phyloP scores from a whole-genome alignment of 2,888 invertebrate species.

The Cerceris ruficornis region DNA sequence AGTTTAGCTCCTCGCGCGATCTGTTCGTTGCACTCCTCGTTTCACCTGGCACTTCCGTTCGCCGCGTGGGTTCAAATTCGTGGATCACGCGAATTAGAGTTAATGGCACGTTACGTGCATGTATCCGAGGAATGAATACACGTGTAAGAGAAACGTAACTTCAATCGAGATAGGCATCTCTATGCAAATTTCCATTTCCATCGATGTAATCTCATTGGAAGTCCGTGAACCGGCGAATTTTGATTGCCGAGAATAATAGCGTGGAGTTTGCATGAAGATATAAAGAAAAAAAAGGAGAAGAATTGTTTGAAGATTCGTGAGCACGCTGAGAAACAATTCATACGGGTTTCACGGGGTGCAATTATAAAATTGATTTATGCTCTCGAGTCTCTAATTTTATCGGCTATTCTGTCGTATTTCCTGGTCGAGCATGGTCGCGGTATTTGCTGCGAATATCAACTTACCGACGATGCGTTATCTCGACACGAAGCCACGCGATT shows the following conservation, averaged over 20 bases:
- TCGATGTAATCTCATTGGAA: constrained; percentile 26
- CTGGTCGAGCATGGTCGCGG: constrained; percentile 62
- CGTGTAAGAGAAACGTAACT: constrained; percentile 28
- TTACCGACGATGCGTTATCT: constrained; percentile 71
- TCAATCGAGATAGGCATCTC: constrained; percentile 44
- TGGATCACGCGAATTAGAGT: constrained; percentile 41
- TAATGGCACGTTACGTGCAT: constrained; percentile 25
- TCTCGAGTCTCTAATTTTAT: background rate
- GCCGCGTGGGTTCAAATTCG: constrained; percentile 44
- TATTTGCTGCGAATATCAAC: constrained; percentile 50
- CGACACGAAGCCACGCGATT: constrained; percentile 66
- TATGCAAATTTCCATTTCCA: constrained; percentile 35
- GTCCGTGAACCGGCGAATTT: background rate
- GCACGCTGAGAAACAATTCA: too few species aligned
- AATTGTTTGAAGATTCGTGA: background rate
- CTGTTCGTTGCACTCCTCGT: constrained; percentile 29
- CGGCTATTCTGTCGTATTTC: constrained; percentile 16
- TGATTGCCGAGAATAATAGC: constrained; percentile 28
- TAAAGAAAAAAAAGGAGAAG: background rate
- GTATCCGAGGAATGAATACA: constrained; percentile 22
- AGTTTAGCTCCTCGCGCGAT: background rate
- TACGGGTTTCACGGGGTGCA: too few species aligned
- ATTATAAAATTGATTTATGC: background rate
- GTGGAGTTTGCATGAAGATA: background rate
- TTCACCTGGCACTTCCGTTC: constrained; percentile 43